Conservation (phyloP, 2,888 invertebrate species). For the Hyles lineata region DNA sequence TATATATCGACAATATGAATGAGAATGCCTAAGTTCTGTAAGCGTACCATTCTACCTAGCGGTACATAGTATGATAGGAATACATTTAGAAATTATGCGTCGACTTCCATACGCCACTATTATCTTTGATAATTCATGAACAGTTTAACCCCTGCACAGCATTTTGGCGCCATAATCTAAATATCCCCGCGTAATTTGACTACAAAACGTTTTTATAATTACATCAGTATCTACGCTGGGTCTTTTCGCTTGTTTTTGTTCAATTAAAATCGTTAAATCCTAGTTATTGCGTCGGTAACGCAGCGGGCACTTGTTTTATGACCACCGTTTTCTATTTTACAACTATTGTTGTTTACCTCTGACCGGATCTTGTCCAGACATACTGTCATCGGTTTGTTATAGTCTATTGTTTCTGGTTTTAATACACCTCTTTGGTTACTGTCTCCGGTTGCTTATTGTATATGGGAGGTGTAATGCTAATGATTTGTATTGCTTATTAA, state of each 20-base stretch:
- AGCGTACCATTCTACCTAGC: too few relatives aligned
- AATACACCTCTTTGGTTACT: neutral
- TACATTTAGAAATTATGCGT: too few relatives aligned
- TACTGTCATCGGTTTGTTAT: neutral
- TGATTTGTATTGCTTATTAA: too few relatives aligned
- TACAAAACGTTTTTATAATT: neutral
- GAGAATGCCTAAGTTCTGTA: too few relatives aligned
- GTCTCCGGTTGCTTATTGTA: neutral
- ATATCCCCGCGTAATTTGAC: too few relatives aligned
- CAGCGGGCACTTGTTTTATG: neutral
- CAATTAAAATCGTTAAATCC: neutral
- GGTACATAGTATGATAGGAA: too few relatives aligned
- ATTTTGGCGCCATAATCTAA: too few relatives aligned
- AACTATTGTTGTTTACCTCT: conserved; percentile 7
- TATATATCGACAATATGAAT: too few relatives aligned
- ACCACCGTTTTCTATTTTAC: neutral
- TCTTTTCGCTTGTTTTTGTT: too few relatives aligned
- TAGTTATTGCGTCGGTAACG: neutral
- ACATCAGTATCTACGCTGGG: neutral
- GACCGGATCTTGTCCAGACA: conserved; percentile 21
- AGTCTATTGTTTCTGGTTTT: neutral
- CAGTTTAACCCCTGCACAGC: too few relatives aligned
- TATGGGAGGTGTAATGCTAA: neutral
- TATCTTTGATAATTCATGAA: too few relatives aligned
- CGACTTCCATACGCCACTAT: too few relatives aligned